Evolutionary conservation across 2,797 vertebrate genomes (phyloP).

Genomic region (Bradypus variegatus): DNA sequence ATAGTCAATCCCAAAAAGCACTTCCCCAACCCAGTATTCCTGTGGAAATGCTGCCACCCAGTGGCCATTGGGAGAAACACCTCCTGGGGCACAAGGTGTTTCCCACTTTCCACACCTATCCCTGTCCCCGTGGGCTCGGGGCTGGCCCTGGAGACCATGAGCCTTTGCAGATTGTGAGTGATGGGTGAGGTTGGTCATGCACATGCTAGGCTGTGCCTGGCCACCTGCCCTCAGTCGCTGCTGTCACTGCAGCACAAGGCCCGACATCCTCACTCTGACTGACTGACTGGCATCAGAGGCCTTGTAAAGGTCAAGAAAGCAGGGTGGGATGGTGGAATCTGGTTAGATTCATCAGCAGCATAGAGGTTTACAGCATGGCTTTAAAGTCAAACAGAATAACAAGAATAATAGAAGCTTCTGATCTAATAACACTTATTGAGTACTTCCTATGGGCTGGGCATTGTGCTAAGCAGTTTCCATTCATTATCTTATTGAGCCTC

Average conservation of each 20-base stretch:
- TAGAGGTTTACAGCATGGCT: not conserved
- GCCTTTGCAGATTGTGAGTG: not conserved
- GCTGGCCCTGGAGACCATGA: not conserved
- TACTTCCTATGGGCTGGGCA: no score
- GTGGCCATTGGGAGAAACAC: not conserved
- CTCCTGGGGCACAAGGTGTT: not conserved
- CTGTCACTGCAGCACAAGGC: not conserved
- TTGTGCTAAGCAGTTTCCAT: no score
- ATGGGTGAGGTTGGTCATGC: not conserved
- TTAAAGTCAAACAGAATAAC: not conserved
- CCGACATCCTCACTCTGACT: not conserved
- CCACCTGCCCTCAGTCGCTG: not conserved
- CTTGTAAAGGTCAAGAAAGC: not conserved
- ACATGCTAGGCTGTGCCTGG: not conserved
- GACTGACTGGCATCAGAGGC: not conserved
- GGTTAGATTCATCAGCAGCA: not conserved
- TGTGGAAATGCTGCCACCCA: conserved; percentile 44
- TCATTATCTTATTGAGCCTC: not conserved
- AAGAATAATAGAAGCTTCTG: not conserved
- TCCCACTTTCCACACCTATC: not conserved
- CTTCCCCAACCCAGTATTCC: not conserved
- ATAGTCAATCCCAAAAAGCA: not conserved
- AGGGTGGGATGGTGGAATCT: not conserved
- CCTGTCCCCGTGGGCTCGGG: not conserved
- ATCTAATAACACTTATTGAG: not conserved